Percentiles rank a stretch among this genome's conserved stretches.
Evolutionary conservation across 1,140 invertebrate genomes (phyloP).

Genomic region (Panonychus citri): DNA sequence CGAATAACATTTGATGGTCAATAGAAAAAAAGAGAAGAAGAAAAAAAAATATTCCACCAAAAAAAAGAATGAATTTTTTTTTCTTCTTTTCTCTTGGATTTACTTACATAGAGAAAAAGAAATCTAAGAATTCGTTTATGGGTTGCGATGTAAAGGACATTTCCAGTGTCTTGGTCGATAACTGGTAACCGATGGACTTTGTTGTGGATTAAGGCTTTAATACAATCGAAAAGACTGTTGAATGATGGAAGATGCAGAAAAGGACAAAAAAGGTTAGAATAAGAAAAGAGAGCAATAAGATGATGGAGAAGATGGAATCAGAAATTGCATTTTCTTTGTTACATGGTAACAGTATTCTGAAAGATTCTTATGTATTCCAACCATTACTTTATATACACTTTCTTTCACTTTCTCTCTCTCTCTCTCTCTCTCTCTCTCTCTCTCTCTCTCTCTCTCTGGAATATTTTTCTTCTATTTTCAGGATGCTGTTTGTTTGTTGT

Average conservation of each 20-base stretch:
- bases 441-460: background rate
- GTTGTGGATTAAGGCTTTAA: constrained; percentile 68
- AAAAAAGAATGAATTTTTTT: background rate
- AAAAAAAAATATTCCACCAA: background rate
- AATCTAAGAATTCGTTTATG: constrained; percentile 96
- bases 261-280: no score
- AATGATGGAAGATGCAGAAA: no score
- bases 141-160: constrained; percentile 93
- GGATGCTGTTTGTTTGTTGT: no score
- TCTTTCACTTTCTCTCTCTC: background rate
- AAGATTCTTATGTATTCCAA: no score
- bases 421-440: background rate
- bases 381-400: background rate
- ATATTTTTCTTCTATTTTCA: no score
- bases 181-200: constrained; percentile 91
- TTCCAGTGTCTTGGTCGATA: constrained; percentile 77
- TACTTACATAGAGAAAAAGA: constrained; percentile 92
- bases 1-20: background rate
- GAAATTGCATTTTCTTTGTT: no score
- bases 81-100: background rate
- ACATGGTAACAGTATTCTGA: no score
- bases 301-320: no score
- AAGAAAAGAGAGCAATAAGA: no score
- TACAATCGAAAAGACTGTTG: constrained; percentile 55
- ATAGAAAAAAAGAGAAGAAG: background rate